Base-by-base conservation (phyloP, 2,113 vertebrate genomes). In the Rhynchomys soricoides region DNA sequence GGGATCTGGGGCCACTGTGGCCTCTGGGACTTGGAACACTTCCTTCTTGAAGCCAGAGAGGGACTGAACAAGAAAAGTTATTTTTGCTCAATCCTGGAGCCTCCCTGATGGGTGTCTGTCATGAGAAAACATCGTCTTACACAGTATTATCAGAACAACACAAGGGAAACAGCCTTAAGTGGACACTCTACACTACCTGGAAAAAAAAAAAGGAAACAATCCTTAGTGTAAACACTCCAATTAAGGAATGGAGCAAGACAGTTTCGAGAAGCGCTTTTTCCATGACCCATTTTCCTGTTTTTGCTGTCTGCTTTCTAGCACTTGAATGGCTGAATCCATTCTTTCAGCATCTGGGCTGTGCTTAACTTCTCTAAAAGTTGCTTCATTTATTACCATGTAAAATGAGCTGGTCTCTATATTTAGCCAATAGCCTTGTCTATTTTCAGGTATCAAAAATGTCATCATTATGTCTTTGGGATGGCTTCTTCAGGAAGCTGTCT, bases 341-440 rank as follows among this genome's bases (percentile, higher is more conserved):
- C n/a, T 81, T 57, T 66, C 45, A 13, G 17, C 26, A 43, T 8
- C 29, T 59, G 24, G 77, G 3, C 34, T 1, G 34, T 55, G 50
- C 22, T 37, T 34, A 5, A 0, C 40, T 59, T 89, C 55, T 26
- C 66, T 59, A 62, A 6, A 26, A 21, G 10, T 8, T 26, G 21
- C 74, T n/a, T 59, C 4, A 5, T 4, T 37, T 50, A 45, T 70
- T 75, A 11, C 86, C 73, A 6, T 88, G 83, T 96, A 85, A 74
- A 90, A 96, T 85, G 97, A 98, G 96, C 97, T 93, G 92, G 97
- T 95, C 98, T 97, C 98, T 96, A 1, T 50, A n/a, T 87, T 40
- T 57, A 95, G 96, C 90, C 71, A 34, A 0, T 15, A 40, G 87
- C 83, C 71, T 73, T 19, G 12, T n/a, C 62, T 97, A 22, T 92